Evolutionary conservation across 2,797 vertebrate genomes (phyloP).

Genomic region (Danio aesculapii): DNA sequence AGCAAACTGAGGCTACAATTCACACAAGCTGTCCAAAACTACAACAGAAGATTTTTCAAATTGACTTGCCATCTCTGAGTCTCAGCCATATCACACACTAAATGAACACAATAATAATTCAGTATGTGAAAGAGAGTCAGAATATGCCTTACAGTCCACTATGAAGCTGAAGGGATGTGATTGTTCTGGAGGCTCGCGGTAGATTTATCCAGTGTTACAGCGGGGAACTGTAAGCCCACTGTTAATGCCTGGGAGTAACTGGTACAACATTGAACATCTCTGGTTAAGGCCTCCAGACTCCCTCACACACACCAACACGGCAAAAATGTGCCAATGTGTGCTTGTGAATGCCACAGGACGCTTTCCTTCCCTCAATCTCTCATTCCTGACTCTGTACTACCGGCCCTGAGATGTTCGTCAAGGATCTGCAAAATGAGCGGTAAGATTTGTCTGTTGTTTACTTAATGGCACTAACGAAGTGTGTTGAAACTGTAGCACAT

Average conservation of each 20-base stretch:
- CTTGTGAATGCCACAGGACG: slow-evolving; percentile 4
- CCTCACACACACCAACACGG: slow-evolving; percentile 38
- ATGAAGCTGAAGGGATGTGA: slow-evolving; percentile 45
- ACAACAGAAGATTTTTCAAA: too few species aligned
- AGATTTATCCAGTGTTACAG: slow-evolving; percentile 52
- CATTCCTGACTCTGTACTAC: not conserved
- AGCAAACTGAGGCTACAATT: too few species aligned
- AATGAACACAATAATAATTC: too few species aligned
- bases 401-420: slow-evolving; percentile 18
- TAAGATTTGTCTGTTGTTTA: slow-evolving; percentile 38
- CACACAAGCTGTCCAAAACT: too few species aligned
- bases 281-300: slow-evolving; percentile 48
- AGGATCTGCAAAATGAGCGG: slow-evolving; percentile 15
- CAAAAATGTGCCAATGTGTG: slow-evolving; percentile 48
- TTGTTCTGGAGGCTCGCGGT: slow-evolving; percentile 55
- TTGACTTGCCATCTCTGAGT: too few species aligned
- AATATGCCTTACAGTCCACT: not conserved
- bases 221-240: slow-evolving; percentile 50
- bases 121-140: too few species aligned
- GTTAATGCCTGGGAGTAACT: slow-evolving; percentile 64
- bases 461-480: slow-evolving; percentile 10
- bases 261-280: slow-evolving; percentile 64
- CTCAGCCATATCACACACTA: too few species aligned
- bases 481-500: slow-evolving; percentile 3
- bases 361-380: not conserved